Evolutionary conservation across 2,888 invertebrate species (phyloP).

Genomic region (Plutella xylostella): DNA sequence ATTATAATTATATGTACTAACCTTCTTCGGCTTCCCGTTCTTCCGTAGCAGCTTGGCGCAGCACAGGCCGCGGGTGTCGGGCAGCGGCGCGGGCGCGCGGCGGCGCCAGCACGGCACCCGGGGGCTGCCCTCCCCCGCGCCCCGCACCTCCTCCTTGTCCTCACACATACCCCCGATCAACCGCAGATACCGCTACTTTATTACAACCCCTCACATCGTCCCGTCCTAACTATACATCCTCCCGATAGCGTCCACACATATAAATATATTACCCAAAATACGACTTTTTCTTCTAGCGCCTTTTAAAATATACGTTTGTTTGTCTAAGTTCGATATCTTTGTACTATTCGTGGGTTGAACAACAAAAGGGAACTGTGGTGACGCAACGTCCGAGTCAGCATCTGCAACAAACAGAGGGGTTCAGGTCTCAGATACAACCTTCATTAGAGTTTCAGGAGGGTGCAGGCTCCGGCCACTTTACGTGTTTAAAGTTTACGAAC

Average conservation of each 20-base stretch:
- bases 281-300: not conserved
- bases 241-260: slow-evolving; percentile 46
- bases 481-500: too few relatives aligned
- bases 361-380: slow-evolving; percentile 31
- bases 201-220: slow-evolving; percentile 59
- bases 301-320: slow-evolving; percentile 5
- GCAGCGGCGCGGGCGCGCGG: slow-evolving; percentile 60
- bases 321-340: slow-evolving; percentile 58
- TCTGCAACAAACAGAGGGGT: slow-evolving; percentile 46
- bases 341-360: slow-evolving; percentile 39
- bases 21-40: slow-evolving; percentile 87
- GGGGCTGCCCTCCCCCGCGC: slow-evolving; percentile 48
- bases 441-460: not conserved
- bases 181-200: slow-evolving; percentile 61
- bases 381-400: slow-evolving; percentile 62
- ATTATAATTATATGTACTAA: slow-evolving; percentile 36
- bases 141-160: slow-evolving; percentile 58
- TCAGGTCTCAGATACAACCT: not conserved
- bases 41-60: slow-evolving; percentile 84
- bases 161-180: slow-evolving; percentile 56
- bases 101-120: slow-evolving; percentile 54
- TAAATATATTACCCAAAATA: slow-evolving; percentile 41
- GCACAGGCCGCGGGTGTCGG: slow-evolving; percentile 84
- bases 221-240: slow-evolving; percentile 46
- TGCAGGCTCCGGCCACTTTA: too few relatives aligned